These are phyloP conservation scores for Gonioctena quinquepunctata DNA, from an alignment of 1,140 invertebrate genomes.

Conservation along the genomic window DNA sequence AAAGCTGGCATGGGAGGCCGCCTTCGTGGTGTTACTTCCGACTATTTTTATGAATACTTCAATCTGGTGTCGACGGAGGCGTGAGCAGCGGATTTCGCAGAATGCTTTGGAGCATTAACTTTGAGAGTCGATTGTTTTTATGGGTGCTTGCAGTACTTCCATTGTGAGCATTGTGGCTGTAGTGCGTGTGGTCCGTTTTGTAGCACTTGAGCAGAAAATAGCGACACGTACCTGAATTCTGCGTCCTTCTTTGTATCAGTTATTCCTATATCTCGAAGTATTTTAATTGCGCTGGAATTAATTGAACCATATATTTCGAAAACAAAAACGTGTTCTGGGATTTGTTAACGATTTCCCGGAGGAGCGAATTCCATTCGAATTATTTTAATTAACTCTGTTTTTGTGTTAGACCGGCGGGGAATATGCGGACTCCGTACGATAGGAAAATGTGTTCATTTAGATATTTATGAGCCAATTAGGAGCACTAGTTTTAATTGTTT, in stretches of 20 bases:
- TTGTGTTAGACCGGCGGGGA: not conserved
- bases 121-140: not conserved
- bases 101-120: not conserved
- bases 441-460: slow-evolving; percentile 16
- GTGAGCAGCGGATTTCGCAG: too few species aligned
- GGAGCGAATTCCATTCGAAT: slow-evolving; percentile 5
- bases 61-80: too few species aligned
- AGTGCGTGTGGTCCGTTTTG: not conserved
- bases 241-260: not conserved
- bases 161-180: not conserved
- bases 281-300: not conserved
- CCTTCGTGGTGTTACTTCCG: too few species aligned
- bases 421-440: not conserved
- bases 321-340: not conserved
- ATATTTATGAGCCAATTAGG: slow-evolving; percentile 18
- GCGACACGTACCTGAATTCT: not conserved
- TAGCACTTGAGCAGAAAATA: not conserved
- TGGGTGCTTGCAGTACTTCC: not conserved
- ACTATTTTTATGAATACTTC: too few species aligned
- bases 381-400: slow-evolving; percentile 15
- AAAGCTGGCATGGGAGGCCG: too few species aligned
- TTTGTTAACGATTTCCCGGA: slow-evolving; percentile 8
- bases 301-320: not conserved
- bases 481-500: not conserved
- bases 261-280: not conserved